Percentiles rank a stretch among this genome's conserved stretches.
phyloP scores from a whole-genome alignment of 2,113 vertebrate species.

The Prunella fulvescens region DNA sequence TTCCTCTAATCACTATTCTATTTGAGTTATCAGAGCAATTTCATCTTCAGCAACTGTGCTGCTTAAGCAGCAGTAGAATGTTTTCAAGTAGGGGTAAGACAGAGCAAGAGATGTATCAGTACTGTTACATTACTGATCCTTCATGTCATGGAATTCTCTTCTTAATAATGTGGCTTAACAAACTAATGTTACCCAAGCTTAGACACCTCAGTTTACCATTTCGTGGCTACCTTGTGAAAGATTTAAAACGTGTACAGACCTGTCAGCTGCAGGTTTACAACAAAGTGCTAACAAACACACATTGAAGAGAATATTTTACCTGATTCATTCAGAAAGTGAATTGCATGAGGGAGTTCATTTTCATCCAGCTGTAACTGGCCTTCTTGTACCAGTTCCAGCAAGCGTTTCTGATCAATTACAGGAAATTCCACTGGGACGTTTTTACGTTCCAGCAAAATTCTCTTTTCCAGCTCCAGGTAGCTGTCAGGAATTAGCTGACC shows the following conservation, averaged over 20 bases:
- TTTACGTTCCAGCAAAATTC: slow-evolving; percentile 81
- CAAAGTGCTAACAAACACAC: neutral
- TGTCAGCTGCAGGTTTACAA: neutral
- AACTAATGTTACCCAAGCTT: neutral
- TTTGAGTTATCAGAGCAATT: neutral
- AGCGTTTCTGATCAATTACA: slow-evolving; percentile 79
- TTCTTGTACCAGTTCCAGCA: slow-evolving; percentile 85
- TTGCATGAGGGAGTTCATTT: slow-evolving; percentile 88
- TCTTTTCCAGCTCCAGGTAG: slow-evolving; percentile 91
- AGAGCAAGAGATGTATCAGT: neutral
- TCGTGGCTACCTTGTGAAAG: neutral
- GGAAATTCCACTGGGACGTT: slow-evolving; percentile 85
- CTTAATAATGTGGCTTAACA: neutral
- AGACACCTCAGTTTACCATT: neutral
- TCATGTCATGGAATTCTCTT: neutral
- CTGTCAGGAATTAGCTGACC: slow-evolving; percentile 95
- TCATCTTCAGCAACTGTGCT: neutral
- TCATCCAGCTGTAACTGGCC: slow-evolving; percentile 90
- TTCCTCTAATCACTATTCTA: neutral
- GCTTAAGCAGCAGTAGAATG: neutral
- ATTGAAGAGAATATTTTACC: slow-evolving; percentile 63
- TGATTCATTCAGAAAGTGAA: slow-evolving; percentile 93
- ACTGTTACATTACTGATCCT: neutral
- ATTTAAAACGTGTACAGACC: neutral
- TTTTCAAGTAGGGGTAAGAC: neutral